Base-by-base conservation (phyloP, 2,113 vertebrate species). In the Rhinoptilus africanus region DNA sequence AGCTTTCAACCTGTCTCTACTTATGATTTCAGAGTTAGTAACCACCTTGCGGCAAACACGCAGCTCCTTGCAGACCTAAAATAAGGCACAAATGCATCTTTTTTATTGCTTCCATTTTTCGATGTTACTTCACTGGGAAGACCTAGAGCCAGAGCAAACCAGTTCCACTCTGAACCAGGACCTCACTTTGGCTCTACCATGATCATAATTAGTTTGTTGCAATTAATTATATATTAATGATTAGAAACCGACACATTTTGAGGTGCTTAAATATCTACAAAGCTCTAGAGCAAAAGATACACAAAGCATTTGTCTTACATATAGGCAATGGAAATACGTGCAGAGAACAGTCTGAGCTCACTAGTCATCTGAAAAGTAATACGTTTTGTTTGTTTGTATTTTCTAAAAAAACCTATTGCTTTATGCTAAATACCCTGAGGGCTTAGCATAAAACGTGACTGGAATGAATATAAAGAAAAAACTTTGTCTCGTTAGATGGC, bases 401-500 rank as follows among this genome's bases (percentile, higher is more conserved):
- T 96, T 94, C 68, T 89, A 77, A 92, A 83, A 83, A 96, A 85
- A 9, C 45, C 94, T 92, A 96, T 96, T 96, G 96, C 95, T 91
- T 98, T 98, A 97, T 98, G 98, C 97, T 97, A 98, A 98, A 97
- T 95, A 97, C 95, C 97, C 97, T 12, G 68, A 93, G 97, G 97
- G 93, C 72, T 98, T 87, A 75, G 76, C 84, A 92, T 35, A 89
- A 96, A 97, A 98, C 84, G 91, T 97, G 97, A 97, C 94, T 92
- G 64, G 98, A 98, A 98, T 98, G 94, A 97, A 94, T 83, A 94
- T 23, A 92, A 92, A 93, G 84, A 86, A 90, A 80, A 96, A 97
- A 90, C 93, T 96, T 97, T 97, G 97, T 98, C 97, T 98, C 98
- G 98, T 98, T 98, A 98, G 97, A 97, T 97, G 97, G 98, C 95